These are phyloP conservation scores for Melanotaenia parkinsoni DNA, from an alignment of 2,797 vertebrate genomes.

Conservation along the genomic window DNA sequence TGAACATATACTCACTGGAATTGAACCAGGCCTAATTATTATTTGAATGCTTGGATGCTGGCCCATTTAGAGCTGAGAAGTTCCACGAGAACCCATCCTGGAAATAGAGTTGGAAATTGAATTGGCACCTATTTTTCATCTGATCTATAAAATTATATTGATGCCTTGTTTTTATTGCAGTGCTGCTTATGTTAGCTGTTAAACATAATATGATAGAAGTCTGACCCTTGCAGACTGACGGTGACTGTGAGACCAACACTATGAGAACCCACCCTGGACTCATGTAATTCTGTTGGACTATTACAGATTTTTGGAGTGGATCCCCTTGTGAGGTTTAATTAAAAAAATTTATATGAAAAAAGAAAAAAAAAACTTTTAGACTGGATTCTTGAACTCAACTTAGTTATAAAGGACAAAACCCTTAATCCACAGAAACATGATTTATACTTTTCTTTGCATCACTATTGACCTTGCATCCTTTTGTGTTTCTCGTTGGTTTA, in stretches of 20 bases:
- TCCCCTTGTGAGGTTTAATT: background rate
- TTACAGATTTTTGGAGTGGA: too few species aligned
- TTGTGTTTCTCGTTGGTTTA: constrained; percentile 5
- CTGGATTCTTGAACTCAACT: background rate
- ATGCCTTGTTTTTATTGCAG: background rate
- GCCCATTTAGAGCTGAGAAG: background rate
- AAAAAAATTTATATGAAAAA: background rate
- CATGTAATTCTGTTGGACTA: too few species aligned
- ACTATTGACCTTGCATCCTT: background rate
- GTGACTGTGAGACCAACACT: background rate
- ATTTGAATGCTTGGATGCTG: background rate
- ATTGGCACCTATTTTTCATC: background rate
- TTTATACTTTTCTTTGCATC: background rate
- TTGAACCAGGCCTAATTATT: background rate
- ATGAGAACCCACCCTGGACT: background rate
- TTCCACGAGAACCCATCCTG: background rate
- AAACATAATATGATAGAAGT: background rate
- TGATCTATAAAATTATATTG: background rate
- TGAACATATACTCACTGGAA: background rate
- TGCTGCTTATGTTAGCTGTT: background rate
- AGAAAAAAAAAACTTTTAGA: background rate
- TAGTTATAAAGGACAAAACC: background rate
- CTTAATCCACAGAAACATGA: background rate
- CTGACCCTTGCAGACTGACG: background rate
- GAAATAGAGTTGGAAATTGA: background rate